Conservation (phyloP, 2,113 vertebrate species). For the Bettongia penicillata region DNA sequence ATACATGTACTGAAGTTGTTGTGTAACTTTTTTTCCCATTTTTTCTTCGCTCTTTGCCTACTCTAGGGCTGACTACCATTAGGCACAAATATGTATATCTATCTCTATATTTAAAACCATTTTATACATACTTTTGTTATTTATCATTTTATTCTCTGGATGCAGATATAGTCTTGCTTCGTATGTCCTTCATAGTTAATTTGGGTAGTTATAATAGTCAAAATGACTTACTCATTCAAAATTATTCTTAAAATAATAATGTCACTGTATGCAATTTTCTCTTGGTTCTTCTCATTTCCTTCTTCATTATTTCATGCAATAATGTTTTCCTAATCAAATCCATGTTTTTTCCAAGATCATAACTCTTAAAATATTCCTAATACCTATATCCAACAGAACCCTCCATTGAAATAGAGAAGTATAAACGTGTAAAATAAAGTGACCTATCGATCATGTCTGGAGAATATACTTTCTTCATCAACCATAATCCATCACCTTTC, state of each 20-base stretch:
- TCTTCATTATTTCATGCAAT: too few relatives aligned
- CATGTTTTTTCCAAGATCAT: too few relatives aligned
- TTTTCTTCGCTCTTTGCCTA: background rate
- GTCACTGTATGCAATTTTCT: too few relatives aligned
- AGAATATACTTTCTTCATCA: background rate
- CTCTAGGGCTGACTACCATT: background rate
- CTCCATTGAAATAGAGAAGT: background rate
- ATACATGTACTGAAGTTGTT: too few relatives aligned
- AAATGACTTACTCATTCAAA: too few relatives aligned
- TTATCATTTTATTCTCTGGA: background rate
- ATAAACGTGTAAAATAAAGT: background rate
- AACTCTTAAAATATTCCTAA: too few relatives aligned
- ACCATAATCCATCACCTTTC: background rate
- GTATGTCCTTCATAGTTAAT: background rate
- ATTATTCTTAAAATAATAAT: too few relatives aligned
- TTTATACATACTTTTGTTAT: background rate
- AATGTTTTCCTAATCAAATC: too few relatives aligned
- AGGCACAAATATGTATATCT: background rate
- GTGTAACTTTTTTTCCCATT: background rate
- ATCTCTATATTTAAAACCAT: background rate
- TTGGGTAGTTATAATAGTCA: background rate
- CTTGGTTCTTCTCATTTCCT: too few relatives aligned
- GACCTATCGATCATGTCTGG: background rate
- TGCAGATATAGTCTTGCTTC: background rate
- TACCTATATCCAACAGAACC: background rate